Evolutionary conservation across 2,888 invertebrate genomes (phyloP).

Genomic region (Sphaeridia pumilis): DNA sequence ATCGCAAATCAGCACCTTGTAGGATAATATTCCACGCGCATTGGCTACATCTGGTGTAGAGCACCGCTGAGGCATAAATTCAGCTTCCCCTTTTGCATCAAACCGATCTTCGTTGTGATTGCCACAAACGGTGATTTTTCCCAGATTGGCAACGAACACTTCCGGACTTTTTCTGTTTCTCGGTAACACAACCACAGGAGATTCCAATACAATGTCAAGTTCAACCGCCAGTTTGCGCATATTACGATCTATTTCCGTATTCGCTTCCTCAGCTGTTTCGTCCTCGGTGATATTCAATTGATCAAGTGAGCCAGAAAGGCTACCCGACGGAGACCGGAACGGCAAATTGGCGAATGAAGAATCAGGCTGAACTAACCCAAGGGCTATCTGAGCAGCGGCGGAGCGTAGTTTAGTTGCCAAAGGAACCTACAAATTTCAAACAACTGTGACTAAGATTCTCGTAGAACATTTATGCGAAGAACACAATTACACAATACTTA

Average conservation of each 20-base stretch:
- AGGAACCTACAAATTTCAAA: constrained; percentile 20
- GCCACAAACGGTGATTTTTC: constrained; percentile 57
- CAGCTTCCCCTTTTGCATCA: constrained; percentile 1
- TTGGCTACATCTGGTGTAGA: constrained; percentile 37
- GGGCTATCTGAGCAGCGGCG: constrained; percentile 88
- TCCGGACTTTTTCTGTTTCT: constrained; percentile 62
- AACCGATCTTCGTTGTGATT: constrained; percentile 4
- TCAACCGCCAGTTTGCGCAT: constrained; percentile 13
- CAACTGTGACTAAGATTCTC: too few relatives aligned
- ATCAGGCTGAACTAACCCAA: constrained; percentile 55
- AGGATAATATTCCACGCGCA: constrained; percentile 37
- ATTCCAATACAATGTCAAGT: constrained; percentile 69
- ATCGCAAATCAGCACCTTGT: constrained; percentile 63
- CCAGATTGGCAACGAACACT: constrained; percentile 83
- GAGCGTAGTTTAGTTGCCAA: constrained; percentile 67
- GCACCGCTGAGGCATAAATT: not conserved
- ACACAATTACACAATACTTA: not conserved
- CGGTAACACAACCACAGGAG: constrained; percentile 82
- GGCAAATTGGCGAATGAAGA: constrained; percentile 41
- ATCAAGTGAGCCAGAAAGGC: constrained; percentile 30
- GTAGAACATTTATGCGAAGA: not conserved
- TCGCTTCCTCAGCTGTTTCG: constrained; percentile 6
- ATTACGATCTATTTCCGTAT: not conserved
- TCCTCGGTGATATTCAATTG: constrained; percentile 23
- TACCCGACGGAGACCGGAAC: constrained; percentile 27